Evolutionary conservation across 2,113 vertebrate genomes (phyloP), one percentile per base, ranked within the genome.

Genomic region (Nymphicus hollandicus): DNA sequence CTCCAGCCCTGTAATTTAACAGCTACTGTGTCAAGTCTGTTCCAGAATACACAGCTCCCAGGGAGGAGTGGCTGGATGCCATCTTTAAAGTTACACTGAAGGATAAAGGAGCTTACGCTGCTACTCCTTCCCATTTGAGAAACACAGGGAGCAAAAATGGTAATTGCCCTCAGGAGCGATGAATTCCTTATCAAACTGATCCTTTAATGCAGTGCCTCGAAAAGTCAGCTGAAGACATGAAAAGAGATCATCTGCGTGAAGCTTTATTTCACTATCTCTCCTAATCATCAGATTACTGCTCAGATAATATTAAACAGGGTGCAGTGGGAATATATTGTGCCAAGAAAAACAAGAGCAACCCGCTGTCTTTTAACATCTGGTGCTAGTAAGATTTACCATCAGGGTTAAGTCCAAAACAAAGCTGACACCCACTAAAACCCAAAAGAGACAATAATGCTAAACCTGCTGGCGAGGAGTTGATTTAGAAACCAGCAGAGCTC

Each of bases 181-280:
- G 91, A 92, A 92, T 88, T 95, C 88, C 86, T 93, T 89, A 96
- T 92, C 94, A 95, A 63, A 85, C 78, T 23, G 0, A 95, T 87
- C 93, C 92, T 90, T 93, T 95, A 94, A 91, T 60, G 89, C 92
- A 92, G 84, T 20, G 91, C 86, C 92, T 96, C 9, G 6, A 72
- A 96, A 74, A 96, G 84, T 94, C 95, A 96, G 91, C 87, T 95
- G 95, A 96, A 81, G 86, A 89, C 84, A 97, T 93, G 89, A 95
- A 97, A 91, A 76, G 88, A 95, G 88, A 93, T 92, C 91, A 94
- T 96, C 93, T 96, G 76, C 10, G 60, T 87, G 89, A 95, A 92
- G 91, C 94, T 95, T 86, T 92, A 80, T 80, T 91, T 79, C 89
- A 41, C 96, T 86, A 33, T 87, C 83, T 81, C 80, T 91, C 91